Percentiles rank a stretch among this genome's conserved stretches.
Evolutionary conservation across 2,888 invertebrate genomes (phyloP).

Genomic region (Drosophila ustulata): DNA sequence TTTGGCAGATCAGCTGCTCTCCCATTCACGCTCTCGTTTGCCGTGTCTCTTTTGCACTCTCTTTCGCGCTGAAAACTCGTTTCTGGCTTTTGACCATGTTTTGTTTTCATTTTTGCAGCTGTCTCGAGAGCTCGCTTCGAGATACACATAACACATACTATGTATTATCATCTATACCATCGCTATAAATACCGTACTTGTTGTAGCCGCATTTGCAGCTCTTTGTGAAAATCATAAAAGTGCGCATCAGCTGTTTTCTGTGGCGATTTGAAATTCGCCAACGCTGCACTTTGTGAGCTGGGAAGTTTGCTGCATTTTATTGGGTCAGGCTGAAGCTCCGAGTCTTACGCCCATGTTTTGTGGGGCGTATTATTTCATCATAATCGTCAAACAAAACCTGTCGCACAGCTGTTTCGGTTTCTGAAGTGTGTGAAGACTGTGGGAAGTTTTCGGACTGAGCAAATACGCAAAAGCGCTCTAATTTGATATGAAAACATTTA

Average conservation of each 20-base stretch:
- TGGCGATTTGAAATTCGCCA: slow-evolving; percentile 43
- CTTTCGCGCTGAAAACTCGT: slow-evolving; percentile 54
- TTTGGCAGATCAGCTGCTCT: slow-evolving; percentile 67
- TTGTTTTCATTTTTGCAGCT: slow-evolving; percentile 78
- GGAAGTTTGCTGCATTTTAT: slow-evolving; percentile 51
- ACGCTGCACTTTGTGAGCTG: slow-evolving; percentile 54
- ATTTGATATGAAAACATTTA: slow-evolving; percentile 71
- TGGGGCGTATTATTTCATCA: slow-evolving; percentile 50
- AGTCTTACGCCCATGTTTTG: slow-evolving; percentile 41
- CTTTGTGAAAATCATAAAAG: slow-evolving; percentile 68
- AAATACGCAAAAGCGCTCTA: slow-evolving; percentile 67
- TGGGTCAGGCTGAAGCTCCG: slow-evolving; percentile 58
- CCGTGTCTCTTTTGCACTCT: slow-evolving; percentile 24
- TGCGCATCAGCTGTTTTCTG: slow-evolving; percentile 72
- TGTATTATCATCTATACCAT: slow-evolving; percentile 36
- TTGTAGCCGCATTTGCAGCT: slow-evolving; percentile 49
- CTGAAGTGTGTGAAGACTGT: slow-evolving; percentile 43
- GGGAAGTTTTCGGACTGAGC: slow-evolving; percentile 65
- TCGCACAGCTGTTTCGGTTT: slow-evolving; percentile 53
- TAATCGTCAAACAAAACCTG: slow-evolving; percentile 44
- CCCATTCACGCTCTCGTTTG: slow-evolving; percentile 18
- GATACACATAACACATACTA: slow-evolving; percentile 7
- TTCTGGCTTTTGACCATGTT: slow-evolving; percentile 65
- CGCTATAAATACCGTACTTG: slow-evolving; percentile 34
- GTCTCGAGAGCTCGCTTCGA: slow-evolving; percentile 45